Evolutionary conservation across 2,888 invertebrate genomes (phyloP).

Genomic region (Caenorhabditis parvicauda): DNA sequence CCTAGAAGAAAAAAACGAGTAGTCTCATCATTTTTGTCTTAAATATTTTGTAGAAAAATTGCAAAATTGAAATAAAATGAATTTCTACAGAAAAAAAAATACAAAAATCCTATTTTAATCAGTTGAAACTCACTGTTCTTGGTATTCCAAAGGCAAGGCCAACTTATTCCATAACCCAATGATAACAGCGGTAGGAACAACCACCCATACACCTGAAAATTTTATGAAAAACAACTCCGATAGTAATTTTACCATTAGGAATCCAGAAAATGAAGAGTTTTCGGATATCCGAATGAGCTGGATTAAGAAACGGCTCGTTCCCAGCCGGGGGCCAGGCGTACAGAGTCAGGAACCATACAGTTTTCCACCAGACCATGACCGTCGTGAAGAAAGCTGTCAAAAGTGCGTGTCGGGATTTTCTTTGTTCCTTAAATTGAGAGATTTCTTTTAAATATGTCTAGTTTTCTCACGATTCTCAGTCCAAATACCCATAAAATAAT

Average conservation of each 20-base stretch:
- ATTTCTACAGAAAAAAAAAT: too few species aligned
- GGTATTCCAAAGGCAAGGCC: slow-evolving; percentile 28
- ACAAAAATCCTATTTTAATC: too few species aligned
- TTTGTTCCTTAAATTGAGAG: too few species aligned
- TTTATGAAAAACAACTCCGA: neutral
- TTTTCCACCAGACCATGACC: slow-evolving; percentile 59
- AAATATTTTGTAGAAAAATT: neutral
- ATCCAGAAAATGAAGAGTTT: slow-evolving; percentile 36
- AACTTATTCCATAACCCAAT: slow-evolving; percentile 46
- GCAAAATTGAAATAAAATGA: too few species aligned
- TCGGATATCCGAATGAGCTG: slow-evolving; percentile 18
- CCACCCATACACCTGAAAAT: slow-evolving; percentile 37
- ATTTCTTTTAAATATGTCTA: too few species aligned
- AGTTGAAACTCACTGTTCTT: slow-evolving; percentile 30
- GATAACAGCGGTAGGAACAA: slow-evolving; percentile 46
- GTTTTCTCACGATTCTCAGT: too few species aligned
- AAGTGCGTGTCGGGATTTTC: slow-evolving; percentile 49
- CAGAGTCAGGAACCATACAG: slow-evolving; percentile 49
- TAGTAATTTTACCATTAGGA: slow-evolving; percentile 19
- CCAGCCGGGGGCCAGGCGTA: slow-evolving; percentile 48
- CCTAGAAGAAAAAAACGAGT: too few species aligned
- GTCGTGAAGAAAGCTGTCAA: slow-evolving; percentile 49
- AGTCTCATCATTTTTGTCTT: too few species aligned
- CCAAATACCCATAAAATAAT: too few species aligned
- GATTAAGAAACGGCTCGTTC: slow-evolving; percentile 22